phyloP scores from a whole-genome alignment of 2,113 vertebrate species.

The Heteronetta atricapilla region DNA sequence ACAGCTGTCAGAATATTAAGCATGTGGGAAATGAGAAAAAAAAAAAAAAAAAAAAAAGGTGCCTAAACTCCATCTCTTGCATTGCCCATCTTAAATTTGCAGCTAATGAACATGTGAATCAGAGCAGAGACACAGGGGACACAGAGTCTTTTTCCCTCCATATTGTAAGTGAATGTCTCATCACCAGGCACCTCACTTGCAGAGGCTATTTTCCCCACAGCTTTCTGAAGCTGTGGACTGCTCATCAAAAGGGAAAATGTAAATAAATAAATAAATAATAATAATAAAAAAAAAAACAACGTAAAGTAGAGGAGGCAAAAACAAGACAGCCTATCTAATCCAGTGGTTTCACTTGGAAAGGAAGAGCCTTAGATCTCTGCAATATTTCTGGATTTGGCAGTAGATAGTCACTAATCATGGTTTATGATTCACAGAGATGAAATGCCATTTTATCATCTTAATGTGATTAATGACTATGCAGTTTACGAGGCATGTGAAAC shows the following conservation, averaged over 20 bases:
- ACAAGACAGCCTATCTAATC: not conserved
- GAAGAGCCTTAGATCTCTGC: not conserved
- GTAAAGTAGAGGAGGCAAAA: not conserved
- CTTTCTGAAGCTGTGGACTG: not conserved
- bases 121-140: accelerated
- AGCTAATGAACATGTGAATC: not conserved
- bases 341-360: not conserved
- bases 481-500: not conserved
- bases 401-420: not conserved
- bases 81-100: not conserved
- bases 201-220: not conserved
- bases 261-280: no score
- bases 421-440: not conserved
- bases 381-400: not conserved
- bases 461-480: not conserved
- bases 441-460: not conserved
- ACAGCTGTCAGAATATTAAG: not conserved
- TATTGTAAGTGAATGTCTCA: not conserved
- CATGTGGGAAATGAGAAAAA: not conserved
- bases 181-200: not conserved
- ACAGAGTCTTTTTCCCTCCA: not conserved
- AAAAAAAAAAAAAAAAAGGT: not conserved
- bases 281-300: not conserved
- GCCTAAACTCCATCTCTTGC: not conserved
- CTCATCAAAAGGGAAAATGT: accelerated